Evolutionary conservation across 2,888 invertebrate genomes (phyloP), one percentile per base, ranked within the genome.

Genomic region (Drosophila greeni): DNA sequence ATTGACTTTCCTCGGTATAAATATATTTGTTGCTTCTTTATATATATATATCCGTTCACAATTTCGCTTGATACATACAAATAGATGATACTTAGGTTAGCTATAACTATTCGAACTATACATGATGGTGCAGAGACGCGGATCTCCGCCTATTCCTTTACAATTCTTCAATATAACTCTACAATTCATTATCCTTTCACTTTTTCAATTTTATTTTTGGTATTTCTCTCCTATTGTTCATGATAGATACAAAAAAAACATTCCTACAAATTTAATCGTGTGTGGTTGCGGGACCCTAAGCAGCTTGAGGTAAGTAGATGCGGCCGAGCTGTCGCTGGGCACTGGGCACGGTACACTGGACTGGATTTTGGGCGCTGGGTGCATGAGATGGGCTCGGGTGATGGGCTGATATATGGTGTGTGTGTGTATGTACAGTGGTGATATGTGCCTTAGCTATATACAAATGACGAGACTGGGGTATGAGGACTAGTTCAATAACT

Each of bases 71-170:
- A 37, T 66, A 43, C 48, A 64, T 64, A 40, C 42, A 37, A 48
- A 45, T 45, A 18, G 18, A 29, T 18, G 29, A 33, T 47, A 29
- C 39, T 29, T 47, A 54, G 40, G 34, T 18, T 31, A 48, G 43
- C 66, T 56, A 56, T 11, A 48, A 52, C 48, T 78, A 71, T 73
- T 71, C 66, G 66, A 73, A 66, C 52, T 66, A 64, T 70, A 61
- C 57, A 58, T 45, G 47, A 12, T 43, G 56, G 54, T 36, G 24
- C 26, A 42, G 36, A 36, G 16, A 14, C 31, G 16, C 24, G 33
- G n/a, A 9, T 24, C 9, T 9, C 9, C 24, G 23, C 23, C 37
- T 26, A n/a, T 8, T 20, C 9, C 29, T 29, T 9, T 43, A 23
- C 53, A 33, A 31, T 12, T 16, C 16, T 43, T 43, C 12, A 18